Percentiles rank a stretch among this genome's conserved stretches.
phyloP scores from a whole-genome alignment of 2,888 invertebrate genomes.

The Synanthedon andrenaeformis region DNA sequence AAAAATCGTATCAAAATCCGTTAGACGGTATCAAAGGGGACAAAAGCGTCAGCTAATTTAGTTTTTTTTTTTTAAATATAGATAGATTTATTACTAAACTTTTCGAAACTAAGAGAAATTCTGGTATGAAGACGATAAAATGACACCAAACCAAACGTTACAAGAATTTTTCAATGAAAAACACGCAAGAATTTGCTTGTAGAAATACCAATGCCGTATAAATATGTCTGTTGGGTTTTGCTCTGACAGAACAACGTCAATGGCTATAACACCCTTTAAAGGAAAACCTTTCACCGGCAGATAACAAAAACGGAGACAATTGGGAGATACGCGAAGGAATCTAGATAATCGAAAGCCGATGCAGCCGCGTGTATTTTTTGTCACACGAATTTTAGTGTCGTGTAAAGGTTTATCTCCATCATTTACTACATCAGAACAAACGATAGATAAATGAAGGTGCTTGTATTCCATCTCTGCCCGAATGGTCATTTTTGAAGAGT shows the following conservation, averaged over 20 bases:
- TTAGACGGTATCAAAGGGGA: too few relatives aligned
- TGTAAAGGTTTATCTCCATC: constrained; percentile 34
- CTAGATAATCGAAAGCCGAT: constrained; percentile 25
- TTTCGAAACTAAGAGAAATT: too few relatives aligned
- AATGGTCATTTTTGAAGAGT: constrained; percentile 54
- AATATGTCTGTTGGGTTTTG: not conserved
- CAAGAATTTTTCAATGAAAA: too few relatives aligned
- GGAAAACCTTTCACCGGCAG: constrained; percentile 7
- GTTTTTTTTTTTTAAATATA: too few relatives aligned
- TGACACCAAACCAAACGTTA: too few relatives aligned
- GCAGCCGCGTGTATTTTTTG: constrained; percentile 22
- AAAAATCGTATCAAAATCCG: too few relatives aligned
- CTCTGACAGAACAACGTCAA: not conserved
- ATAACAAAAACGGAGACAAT: constrained; percentile 23
- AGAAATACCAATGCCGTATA: too few relatives aligned
- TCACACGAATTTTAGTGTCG: constrained; percentile 29
- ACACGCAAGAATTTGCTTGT: too few relatives aligned
- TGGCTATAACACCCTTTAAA: too few relatives aligned
- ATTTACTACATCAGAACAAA: constrained; percentile 30
- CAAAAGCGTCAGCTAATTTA: too few relatives aligned
- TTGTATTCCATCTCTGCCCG: constrained; percentile 19
- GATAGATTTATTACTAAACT: too few relatives aligned
- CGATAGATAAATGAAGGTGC: constrained; percentile 43
- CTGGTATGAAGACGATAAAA: too few relatives aligned
- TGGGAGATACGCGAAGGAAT: constrained; percentile 43